Conservation (phyloP, 2,113 vertebrate genomes). For the Symphodus melops region DNA sequence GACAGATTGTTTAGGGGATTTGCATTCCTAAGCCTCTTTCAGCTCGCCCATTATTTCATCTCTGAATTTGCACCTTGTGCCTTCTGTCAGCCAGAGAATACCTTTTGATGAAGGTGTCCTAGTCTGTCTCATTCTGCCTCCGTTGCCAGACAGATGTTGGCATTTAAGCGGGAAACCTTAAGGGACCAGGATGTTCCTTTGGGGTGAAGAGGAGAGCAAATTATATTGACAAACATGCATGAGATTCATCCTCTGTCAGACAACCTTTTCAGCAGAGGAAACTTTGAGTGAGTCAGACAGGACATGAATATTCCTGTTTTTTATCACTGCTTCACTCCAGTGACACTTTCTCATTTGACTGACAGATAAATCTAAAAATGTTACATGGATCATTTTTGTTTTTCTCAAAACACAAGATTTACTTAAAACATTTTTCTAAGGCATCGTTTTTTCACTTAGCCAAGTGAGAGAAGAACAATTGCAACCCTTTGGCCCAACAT, state of each 20-base stretch:
- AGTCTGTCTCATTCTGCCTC: constrained; percentile 65
- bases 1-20: constrained; percentile 70
- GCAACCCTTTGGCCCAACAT: constrained; percentile 51
- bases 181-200: constrained; percentile 72
- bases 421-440: neutral
- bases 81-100: constrained; percentile 78
- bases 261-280: constrained; percentile 79
- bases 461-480: constrained; percentile 38
- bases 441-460: constrained; percentile 14
- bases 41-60: constrained; percentile 73
- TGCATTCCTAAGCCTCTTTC: constrained; percentile 68
- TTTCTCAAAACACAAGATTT: neutral
- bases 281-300: constrained; percentile 69
- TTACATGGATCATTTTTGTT: constrained; percentile 7
- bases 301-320: constrained; percentile 73
- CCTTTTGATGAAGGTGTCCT: constrained; percentile 77
- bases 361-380: constrained; percentile 45
- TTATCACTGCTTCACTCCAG: constrained; percentile 27
- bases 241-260: constrained; percentile 78
- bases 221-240: constrained; percentile 85
- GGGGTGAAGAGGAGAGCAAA: constrained; percentile 74
- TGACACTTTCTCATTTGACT: constrained; percentile 45
- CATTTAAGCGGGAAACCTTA: constrained; percentile 79
- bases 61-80: constrained; percentile 75
- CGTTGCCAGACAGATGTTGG: constrained; percentile 81